phyloP scores from a whole-genome alignment of 2,888 invertebrate species.

The Podabrus alpinus region DNA sequence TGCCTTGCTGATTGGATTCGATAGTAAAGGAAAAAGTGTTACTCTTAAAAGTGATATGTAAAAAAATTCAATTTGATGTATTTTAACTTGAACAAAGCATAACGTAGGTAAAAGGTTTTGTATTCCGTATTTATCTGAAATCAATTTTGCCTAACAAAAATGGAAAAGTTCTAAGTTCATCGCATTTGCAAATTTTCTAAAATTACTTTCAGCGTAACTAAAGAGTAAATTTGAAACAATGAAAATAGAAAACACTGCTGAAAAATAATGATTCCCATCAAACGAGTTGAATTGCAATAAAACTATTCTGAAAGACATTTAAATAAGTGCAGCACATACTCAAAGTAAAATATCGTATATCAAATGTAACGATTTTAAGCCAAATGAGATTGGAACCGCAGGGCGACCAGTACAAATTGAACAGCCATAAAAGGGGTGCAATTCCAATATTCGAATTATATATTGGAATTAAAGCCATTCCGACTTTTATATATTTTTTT shows the following conservation, averaged over 20 bases:
- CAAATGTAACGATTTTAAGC: constrained; percentile 30
- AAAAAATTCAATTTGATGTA: not conserved
- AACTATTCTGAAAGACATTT: not conserved
- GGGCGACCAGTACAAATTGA: constrained; percentile 36
- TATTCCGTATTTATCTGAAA: not conserved
- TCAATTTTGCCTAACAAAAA: not conserved
- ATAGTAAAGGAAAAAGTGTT: not conserved
- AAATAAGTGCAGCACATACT: not conserved
- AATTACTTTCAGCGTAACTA: not conserved
- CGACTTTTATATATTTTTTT: not conserved
- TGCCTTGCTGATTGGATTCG: not conserved
- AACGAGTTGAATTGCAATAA: not conserved
- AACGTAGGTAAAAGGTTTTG: not conserved
- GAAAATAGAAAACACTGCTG: not conserved
- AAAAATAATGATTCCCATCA: not conserved
- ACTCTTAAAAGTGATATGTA: not conserved
- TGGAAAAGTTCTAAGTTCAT: not conserved
- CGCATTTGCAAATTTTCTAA: not conserved
- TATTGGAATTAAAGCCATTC: constrained; percentile 5
- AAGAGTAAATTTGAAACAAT: not conserved
- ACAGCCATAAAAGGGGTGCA: constrained; percentile 29
- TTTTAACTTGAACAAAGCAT: not conserved
- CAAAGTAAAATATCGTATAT: not conserved
- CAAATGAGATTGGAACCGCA: constrained; percentile 32
- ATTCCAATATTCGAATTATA: constrained; percentile 34